Percentiles rank a stretch among this genome's conserved stretches.
These are phyloP conservation scores for Heteromurus nitidus DNA, from an alignment of 2,888 invertebrate species.

Conservation along the genomic window DNA sequence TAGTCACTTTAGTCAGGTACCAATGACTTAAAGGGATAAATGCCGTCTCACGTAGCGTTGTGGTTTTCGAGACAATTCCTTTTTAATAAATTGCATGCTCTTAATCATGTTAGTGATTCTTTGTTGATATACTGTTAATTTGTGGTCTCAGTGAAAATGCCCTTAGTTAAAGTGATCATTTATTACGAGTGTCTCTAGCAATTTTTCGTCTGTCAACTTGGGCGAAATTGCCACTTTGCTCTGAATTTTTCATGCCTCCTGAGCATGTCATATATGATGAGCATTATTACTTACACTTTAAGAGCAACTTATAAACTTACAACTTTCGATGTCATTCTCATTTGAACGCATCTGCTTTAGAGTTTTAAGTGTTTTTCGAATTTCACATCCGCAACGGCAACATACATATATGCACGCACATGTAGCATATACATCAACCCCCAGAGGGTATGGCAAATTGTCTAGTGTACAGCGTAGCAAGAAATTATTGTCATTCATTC, in stretches of 20 bases:
- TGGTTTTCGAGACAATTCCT: neutral
- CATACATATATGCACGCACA: no score
- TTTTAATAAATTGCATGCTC: constrained; percentile 8
- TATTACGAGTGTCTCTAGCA: neutral
- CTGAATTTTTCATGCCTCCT: constrained; percentile 5
- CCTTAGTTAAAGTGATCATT: constrained; percentile 35
- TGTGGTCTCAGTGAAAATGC: constrained; percentile 27
- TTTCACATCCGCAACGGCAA: no score
- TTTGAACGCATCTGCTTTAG: neutral
- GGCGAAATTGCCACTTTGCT: neutral
- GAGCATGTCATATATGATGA: neutral
- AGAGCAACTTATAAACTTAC: neutral
- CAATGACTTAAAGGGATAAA: no score
- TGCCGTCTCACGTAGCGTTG: neutral
- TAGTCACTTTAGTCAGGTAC: no score
- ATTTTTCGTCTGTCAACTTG: neutral
- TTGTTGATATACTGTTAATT: constrained; percentile 30
- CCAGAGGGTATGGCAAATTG: no score
- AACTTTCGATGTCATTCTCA: constrained; percentile 20
- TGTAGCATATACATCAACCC: no score
- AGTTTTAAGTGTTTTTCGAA: neutral
- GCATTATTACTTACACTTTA: neutral
- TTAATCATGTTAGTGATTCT: constrained; percentile 6
- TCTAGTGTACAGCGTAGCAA: no score
- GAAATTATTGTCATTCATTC: no score